Evolutionary conservation across 35 echinoderm and acorn worm species (phyloP).

Genomic region (Lytechinus pictus): DNA sequence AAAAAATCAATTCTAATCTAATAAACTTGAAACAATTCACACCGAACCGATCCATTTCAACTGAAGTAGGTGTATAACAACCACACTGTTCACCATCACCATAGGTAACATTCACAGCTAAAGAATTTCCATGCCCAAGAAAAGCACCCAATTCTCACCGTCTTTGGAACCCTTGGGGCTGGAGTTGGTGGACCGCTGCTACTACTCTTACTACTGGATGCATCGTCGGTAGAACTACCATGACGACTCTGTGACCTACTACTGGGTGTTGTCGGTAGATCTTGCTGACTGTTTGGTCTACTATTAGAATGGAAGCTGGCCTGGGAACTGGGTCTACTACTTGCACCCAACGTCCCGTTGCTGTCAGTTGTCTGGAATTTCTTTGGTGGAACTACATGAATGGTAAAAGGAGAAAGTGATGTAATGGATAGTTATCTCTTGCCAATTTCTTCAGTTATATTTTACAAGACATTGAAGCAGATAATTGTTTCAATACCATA

Average conservation of each 20-base stretch:
- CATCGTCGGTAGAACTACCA: conserved; percentile 49
- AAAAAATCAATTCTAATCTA: too few relatives aligned
- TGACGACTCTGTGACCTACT: conserved; percentile 57
- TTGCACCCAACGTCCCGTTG: conserved; percentile 45
- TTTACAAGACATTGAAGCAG: too few relatives aligned
- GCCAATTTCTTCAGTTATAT: too few relatives aligned
- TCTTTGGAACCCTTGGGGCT: conserved; percentile 63
- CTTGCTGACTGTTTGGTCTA: conserved; percentile 57
- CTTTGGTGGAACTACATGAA: conserved; percentile 62
- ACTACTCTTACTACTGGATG: conserved; percentile 49
- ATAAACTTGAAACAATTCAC: too few relatives aligned
- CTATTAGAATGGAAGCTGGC: conserved; percentile 70
- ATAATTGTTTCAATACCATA: neutral
- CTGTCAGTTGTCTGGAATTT: conserved; percentile 59
- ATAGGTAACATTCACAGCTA: too few relatives aligned
- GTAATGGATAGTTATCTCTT: neutral
- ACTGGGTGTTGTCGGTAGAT: conserved; percentile 24
- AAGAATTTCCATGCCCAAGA: neutral
- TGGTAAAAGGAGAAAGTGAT: neutral
- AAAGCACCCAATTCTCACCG: neutral
- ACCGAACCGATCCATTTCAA: too few relatives aligned
- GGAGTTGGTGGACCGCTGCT: conserved; percentile 56
- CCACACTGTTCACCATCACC: too few relatives aligned
- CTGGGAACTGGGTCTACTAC: conserved; percentile 41
- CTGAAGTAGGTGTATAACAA: too few relatives aligned